These are phyloP conservation scores for Calyptomena viridis DNA, from an alignment of 2,113 vertebrate species.

Conservation along the genomic window DNA sequence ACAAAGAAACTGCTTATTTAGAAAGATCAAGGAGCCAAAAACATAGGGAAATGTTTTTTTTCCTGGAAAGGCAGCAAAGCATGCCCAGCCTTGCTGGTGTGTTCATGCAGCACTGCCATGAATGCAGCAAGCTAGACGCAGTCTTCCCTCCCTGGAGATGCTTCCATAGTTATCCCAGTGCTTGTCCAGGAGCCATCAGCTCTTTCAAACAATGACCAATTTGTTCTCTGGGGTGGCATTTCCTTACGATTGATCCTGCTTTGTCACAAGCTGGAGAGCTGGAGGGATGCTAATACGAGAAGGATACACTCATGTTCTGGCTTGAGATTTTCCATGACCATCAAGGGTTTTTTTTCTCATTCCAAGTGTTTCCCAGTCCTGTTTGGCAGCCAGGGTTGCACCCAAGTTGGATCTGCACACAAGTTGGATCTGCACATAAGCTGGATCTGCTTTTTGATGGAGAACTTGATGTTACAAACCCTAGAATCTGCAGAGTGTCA, in stretches of 20 bases:
- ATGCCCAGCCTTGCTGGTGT: background rate
- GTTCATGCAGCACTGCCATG: background rate
- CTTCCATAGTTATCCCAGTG: background rate
- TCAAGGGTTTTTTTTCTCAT: background rate
- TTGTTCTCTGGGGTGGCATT: background rate
- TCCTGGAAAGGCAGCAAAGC: conserved; percentile 15
- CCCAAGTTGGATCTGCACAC: too few species aligned
- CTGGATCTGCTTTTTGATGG: background rate
- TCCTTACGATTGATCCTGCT: background rate
- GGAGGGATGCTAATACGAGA: background rate
- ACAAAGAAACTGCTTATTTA: conserved; percentile 17
- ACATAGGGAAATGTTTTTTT: background rate
- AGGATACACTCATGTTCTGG: background rate
- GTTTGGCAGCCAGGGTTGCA: too few species aligned
- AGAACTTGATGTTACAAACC: background rate
- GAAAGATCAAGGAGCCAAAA: conserved; percentile 45
- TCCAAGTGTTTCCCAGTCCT: background rate
- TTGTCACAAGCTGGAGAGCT: background rate
- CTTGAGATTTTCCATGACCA: background rate
- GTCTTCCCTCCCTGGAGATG: background rate
- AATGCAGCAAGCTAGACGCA: background rate
- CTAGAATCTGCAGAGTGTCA: background rate
- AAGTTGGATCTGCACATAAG: too few species aligned
- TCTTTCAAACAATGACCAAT: background rate
- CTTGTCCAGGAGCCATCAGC: background rate